A percentile compares a stretch with the other conserved stretches of the same genome.
These are phyloP conservation scores for Brienomyrus brachyistius DNA, from an alignment of 2,113 vertebrate genomes.

Conservation along the genomic window DNA sequence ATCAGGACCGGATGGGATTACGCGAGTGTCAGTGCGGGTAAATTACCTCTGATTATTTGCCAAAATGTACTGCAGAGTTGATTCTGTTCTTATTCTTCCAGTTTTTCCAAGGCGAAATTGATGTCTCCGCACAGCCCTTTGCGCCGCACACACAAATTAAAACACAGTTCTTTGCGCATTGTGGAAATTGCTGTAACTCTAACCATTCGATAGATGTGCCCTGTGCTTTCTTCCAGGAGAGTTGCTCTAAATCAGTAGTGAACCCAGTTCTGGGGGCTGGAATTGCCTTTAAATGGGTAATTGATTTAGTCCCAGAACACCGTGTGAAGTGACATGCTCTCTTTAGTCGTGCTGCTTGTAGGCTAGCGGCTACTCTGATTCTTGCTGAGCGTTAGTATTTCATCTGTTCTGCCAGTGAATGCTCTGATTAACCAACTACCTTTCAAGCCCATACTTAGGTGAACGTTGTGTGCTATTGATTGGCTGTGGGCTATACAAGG, in stretches of 20 bases:
- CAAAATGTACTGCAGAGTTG: background rate
- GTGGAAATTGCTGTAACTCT: background rate
- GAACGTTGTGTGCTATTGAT: background rate
- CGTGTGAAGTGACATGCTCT: background rate
- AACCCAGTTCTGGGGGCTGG: background rate
- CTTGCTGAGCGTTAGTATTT: background rate
- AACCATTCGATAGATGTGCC: background rate
- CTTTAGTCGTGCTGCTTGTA: background rate
- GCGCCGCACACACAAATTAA: background rate
- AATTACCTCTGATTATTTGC: background rate
- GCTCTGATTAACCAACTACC: background rate
- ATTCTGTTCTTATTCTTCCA: background rate
- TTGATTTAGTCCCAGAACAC: background rate
- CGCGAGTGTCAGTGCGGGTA: background rate
- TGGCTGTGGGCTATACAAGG: background rate
- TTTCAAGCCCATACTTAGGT: background rate
- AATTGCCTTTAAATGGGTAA: background rate
- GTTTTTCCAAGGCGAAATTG: background rate
- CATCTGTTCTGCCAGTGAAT: background rate
- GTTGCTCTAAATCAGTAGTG: background rate
- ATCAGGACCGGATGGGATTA: background rate
- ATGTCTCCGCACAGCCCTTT: background rate
- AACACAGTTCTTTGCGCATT: background rate
- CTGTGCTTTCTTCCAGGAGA: background rate
- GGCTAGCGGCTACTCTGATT: background rate